Evolutionary conservation across 2,888 invertebrate genomes (phyloP).

Genomic region (Nowickia ferox): DNA sequence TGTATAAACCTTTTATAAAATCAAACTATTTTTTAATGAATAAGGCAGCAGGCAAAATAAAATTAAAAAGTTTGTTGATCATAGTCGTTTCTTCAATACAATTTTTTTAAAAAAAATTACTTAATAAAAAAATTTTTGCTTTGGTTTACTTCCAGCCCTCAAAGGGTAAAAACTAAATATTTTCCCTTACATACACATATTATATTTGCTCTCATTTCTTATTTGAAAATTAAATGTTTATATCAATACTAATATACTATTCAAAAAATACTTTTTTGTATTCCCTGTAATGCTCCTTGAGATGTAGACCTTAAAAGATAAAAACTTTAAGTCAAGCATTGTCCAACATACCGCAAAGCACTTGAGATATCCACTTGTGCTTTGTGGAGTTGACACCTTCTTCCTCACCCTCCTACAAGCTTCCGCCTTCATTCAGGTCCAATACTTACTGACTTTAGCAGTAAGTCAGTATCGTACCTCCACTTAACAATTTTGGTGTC

Average conservation of each 20-base stretch:
- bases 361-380: slow-evolving; percentile 60
- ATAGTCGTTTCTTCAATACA: too few relatives aligned
- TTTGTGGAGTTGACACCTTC: slow-evolving; percentile 54
- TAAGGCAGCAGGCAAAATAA: too few relatives aligned
- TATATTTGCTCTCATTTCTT: slow-evolving; percentile 25
- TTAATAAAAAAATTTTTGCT: too few relatives aligned
- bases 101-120: too few relatives aligned
- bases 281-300: slow-evolving; percentile 36
- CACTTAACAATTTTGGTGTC: slow-evolving; percentile 12
- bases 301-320: slow-evolving; percentile 17
- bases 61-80: too few relatives aligned
- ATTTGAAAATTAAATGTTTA: slow-evolving; percentile 46
- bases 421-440: not conserved
- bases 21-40: too few relatives aligned
- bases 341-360: slow-evolving; percentile 65
- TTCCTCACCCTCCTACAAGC: not conserved
- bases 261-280: slow-evolving; percentile 29
- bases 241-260: slow-evolving; percentile 12
- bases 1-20: too few relatives aligned
- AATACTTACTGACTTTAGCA: not conserved
- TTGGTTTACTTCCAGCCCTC: not conserved
- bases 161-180: not conserved
- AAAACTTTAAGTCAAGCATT: slow-evolving; percentile 64
- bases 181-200: not conserved
- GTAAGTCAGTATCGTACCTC: not conserved